Conservation (phyloP, 2,888 invertebrate genomes). For the Slavum lentiscoides region DNA sequence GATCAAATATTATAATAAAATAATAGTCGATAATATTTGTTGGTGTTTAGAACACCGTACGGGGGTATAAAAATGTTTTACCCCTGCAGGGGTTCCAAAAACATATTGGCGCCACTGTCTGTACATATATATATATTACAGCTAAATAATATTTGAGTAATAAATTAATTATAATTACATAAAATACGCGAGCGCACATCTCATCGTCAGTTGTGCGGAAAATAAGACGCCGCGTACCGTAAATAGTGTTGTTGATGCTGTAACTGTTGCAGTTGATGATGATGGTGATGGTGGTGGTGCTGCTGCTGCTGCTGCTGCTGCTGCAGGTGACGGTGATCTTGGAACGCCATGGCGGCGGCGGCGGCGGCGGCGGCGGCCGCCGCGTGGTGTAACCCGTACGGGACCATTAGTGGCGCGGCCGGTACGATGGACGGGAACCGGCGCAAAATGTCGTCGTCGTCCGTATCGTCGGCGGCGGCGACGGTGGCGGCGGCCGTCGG, state of each 20-base stretch:
- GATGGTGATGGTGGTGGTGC: constrained; percentile 6
- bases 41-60: too few relatives aligned
- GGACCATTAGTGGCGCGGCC: constrained; percentile 17
- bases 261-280: background rate
- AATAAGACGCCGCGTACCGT: constrained; percentile 46
- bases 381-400: constrained; percentile 36
- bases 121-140: too few relatives aligned
- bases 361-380: constrained; percentile 40
- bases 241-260: constrained; percentile 37
- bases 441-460: constrained; percentile 35
- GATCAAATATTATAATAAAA: too few relatives aligned
- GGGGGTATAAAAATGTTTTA: too few relatives aligned
- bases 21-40: too few relatives aligned
- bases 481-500: background rate
- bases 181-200: too few relatives aligned
- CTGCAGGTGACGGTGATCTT: background rate
- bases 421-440: constrained; percentile 46
- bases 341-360: constrained; percentile 15
- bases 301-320: background rate
- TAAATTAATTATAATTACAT: too few relatives aligned
- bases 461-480: background rate
- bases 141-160: too few relatives aligned
- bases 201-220: constrained; percentile 38
- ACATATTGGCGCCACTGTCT: too few relatives aligned
- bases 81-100: too few relatives aligned